Evolutionary conservation across 2,888 invertebrate species (phyloP).

Genomic region (Hylaea fasciaria): DNA sequence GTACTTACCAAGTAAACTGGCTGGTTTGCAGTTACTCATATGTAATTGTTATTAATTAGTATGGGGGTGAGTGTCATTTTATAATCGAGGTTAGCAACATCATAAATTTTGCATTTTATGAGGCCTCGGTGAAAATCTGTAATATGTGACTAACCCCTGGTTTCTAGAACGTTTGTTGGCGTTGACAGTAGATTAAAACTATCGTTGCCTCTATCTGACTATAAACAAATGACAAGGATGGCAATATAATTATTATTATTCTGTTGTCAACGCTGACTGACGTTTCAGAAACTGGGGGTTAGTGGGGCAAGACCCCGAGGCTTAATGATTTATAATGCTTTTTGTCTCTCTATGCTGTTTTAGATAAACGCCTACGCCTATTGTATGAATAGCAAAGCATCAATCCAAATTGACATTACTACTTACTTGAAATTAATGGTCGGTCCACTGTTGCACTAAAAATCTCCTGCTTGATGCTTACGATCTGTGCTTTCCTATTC

Average conservation of each 20-base stretch:
- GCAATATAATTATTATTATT: too few relatives aligned
- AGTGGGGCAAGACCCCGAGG: conserved; percentile 14
- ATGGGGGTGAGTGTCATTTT: conserved; percentile 9
- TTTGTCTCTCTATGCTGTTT: conserved; percentile 27
- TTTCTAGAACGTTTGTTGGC: too few relatives aligned
- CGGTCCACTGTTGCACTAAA: conserved; percentile 44
- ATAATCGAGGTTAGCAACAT: conserved; percentile 6
- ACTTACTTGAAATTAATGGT: conserved; percentile 30
- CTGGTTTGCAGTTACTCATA: conserved; percentile 9
- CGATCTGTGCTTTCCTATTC: conserved; percentile 42
- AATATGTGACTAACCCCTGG: conserved; percentile 5
- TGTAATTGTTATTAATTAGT: conserved; percentile 6
- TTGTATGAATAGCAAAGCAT: conserved; percentile 17
- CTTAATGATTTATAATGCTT: conserved; percentile 28
- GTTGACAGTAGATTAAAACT: too few relatives aligned
- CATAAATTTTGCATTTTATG: conserved; percentile 12
- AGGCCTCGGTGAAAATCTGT: conserved; percentile 6
- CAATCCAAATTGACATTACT: conserved; percentile 17
- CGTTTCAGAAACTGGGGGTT: too few relatives aligned
- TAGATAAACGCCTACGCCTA: conserved; percentile 22
- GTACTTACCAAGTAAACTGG: not conserved
- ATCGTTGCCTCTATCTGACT: too few relatives aligned
- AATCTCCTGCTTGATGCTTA: conserved; percentile 60
- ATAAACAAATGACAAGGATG: too few relatives aligned
- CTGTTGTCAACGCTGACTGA: too few relatives aligned